phyloP scores from a whole-genome alignment of 2,113 vertebrate species.

The Telmatochromis bifrenatus region DNA sequence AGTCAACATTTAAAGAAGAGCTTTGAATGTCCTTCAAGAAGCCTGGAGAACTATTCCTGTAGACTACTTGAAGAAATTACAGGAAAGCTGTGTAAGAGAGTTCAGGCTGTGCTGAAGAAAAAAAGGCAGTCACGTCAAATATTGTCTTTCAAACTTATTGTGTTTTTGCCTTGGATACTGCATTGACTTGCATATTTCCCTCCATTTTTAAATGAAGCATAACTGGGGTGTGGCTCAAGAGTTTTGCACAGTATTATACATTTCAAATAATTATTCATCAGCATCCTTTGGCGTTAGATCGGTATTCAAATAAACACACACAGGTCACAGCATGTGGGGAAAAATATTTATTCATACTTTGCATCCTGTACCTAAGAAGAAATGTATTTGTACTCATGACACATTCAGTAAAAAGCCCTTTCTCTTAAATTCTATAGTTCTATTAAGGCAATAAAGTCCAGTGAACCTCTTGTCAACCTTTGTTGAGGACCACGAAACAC shows the following conservation, averaged over 20 bases:
- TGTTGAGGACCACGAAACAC: neutral
- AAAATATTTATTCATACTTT: conserved; percentile 50
- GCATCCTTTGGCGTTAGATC: neutral
- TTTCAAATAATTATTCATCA: neutral
- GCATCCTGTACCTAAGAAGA: neutral
- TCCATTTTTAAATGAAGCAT: neutral
- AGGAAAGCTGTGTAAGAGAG: neutral
- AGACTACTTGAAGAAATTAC: neutral
- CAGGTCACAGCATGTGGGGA: neutral
- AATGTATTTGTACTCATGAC: neutral
- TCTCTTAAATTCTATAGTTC: neutral
- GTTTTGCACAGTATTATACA: neutral
- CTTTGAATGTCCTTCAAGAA: neutral
- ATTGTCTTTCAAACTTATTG: neutral
- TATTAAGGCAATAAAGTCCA: conserved; percentile 47
- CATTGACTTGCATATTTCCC: neutral
- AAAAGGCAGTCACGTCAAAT: rapidly evolving
- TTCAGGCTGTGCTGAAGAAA: neutral
- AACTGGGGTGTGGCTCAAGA: neutral
- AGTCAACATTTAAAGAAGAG: neutral
- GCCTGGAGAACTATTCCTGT: neutral
- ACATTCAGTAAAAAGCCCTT: conserved; percentile 28
- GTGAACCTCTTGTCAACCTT: neutral
- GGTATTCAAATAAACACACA: neutral
- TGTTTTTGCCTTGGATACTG: neutral